Base-by-base conservation (phyloP, 2,888 invertebrate genomes). In the Drosophila maculinotata region DNA sequence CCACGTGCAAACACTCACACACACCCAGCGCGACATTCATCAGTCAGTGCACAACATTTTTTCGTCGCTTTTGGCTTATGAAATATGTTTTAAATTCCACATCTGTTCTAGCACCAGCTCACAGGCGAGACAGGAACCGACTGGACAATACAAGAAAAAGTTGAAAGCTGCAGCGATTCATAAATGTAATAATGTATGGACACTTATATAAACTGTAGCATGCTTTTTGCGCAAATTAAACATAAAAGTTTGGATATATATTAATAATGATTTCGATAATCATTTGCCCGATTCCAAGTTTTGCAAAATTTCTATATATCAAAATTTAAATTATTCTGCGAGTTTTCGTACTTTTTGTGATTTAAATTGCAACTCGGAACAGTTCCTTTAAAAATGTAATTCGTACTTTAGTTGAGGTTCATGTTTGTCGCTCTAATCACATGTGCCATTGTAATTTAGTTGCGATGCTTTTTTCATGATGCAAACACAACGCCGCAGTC, bases 1-100 rank as follows among this genome's bases (percentile, higher is more conserved):
- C 26, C 17, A 28, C 36, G 25, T 14, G 33, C 26, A 49, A 15
- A 47, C 28, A 30, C 20, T 44, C 26, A 26, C 23, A 25, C 0
- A 12, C 31, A 30, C 23, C 20, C 26, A 30, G 41, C n/a, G 44
- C 12, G 42, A 42, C 39, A 54, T 48, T 42, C 53, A 54, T 63
- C 47, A 86, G 65, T 62, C 68, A 54, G 69, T 42, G 42, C n/a
- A 49, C 44, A 65, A 62, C 7, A 66, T 72, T 79, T 82, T 85
- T 79, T 76, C 45, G 35, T 47, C 23, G 31, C 47, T 47, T 31
- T 60, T 64, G 72, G 51, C 66, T 72, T 79, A 76, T 79, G 64
- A 83, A 83, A 86, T 83, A 76, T 79, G 65, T 52, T 59, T 66
- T 52, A 69, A 62, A 79, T 62, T 58, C 35, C 38, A 14, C 31